Evolutionary conservation across 1,140 invertebrate species (phyloP).

Genomic region (Achroia grisella): DNA sequence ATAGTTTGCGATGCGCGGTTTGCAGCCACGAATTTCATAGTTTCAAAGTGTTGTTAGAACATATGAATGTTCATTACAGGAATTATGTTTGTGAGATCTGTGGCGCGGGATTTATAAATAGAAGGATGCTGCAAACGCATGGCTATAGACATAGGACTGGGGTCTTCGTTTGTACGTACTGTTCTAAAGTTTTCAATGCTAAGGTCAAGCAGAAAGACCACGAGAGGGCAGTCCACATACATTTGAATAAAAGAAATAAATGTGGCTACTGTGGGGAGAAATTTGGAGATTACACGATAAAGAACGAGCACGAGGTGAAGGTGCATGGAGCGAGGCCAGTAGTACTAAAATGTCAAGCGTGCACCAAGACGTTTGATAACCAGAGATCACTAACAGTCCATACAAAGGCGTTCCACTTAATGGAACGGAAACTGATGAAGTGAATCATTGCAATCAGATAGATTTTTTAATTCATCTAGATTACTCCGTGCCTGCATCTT

Average conservation of each 20-base stretch:
- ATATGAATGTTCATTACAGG: slow-evolving; percentile 49
- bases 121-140: slow-evolving; percentile 31
- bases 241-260: slow-evolving; percentile 32
- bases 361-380: slow-evolving; percentile 43
- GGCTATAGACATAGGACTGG: slow-evolving; percentile 43
- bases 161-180: slow-evolving; percentile 31
- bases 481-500: too few relatives aligned
- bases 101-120: slow-evolving; percentile 20
- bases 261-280: slow-evolving; percentile 51
- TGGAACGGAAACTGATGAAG: slow-evolving; percentile 15
- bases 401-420: slow-evolving; percentile 33
- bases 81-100: slow-evolving; percentile 38
- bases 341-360: slow-evolving; percentile 39
- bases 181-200: slow-evolving; percentile 40
- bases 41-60: slow-evolving; percentile 45
- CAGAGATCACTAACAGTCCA: slow-evolving; percentile 41
- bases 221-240: slow-evolving; percentile 38
- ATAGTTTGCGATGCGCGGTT: slow-evolving; percentile 22
- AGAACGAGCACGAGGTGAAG: slow-evolving; percentile 43
- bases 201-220: slow-evolving; percentile 38
- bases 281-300: slow-evolving; percentile 47
- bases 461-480: slow-evolving; percentile 25
- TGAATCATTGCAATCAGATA: slow-evolving; percentile 5
- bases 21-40: slow-evolving; percentile 38
- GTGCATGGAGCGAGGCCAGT: slow-evolving; percentile 32